phyloP scores from a whole-genome alignment of 2,888 invertebrate species.

The Lutraria lutraria region DNA sequence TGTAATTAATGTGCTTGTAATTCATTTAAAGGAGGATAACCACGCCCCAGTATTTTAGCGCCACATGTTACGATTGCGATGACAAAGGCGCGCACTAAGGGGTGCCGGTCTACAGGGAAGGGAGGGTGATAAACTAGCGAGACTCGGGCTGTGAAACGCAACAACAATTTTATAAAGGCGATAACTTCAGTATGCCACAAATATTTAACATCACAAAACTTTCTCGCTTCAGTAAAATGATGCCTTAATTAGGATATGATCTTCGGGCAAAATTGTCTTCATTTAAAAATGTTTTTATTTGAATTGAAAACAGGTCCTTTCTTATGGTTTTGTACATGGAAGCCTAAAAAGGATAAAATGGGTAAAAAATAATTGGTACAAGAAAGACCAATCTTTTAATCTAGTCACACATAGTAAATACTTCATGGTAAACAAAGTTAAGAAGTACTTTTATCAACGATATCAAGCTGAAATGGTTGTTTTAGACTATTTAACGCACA shows the following conservation, averaged over 20 bases:
- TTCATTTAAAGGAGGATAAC: constrained; percentile 65
- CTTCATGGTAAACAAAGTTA: too few relatives aligned
- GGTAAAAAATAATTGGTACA: too few relatives aligned
- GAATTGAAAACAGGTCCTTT: too few relatives aligned
- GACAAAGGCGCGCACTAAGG: constrained; percentile 46
- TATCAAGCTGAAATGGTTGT: too few relatives aligned
- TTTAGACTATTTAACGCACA: too few relatives aligned
- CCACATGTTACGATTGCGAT: constrained; percentile 64
- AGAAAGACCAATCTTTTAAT: too few relatives aligned
- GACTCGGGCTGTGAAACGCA: background rate
- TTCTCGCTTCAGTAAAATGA: constrained; percentile 22
- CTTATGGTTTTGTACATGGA: too few relatives aligned
- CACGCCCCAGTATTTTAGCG: constrained; percentile 65
- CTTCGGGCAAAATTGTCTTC: background rate
- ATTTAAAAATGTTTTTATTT: background rate
- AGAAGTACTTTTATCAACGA: too few relatives aligned
- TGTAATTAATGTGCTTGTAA: constrained; percentile 70
- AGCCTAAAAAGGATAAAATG: too few relatives aligned
- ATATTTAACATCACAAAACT: constrained; percentile 26
- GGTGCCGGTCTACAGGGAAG: constrained; percentile 52
- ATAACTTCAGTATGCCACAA: constrained; percentile 47
- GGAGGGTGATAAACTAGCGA: constrained; percentile 37
- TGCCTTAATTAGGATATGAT: background rate
- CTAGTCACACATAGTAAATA: too few relatives aligned
- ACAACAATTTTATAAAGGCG: constrained; percentile 13